These are phyloP conservation scores for Drosophila dives DNA, from an alignment of 2,888 invertebrate species.

Conservation along the genomic window DNA sequence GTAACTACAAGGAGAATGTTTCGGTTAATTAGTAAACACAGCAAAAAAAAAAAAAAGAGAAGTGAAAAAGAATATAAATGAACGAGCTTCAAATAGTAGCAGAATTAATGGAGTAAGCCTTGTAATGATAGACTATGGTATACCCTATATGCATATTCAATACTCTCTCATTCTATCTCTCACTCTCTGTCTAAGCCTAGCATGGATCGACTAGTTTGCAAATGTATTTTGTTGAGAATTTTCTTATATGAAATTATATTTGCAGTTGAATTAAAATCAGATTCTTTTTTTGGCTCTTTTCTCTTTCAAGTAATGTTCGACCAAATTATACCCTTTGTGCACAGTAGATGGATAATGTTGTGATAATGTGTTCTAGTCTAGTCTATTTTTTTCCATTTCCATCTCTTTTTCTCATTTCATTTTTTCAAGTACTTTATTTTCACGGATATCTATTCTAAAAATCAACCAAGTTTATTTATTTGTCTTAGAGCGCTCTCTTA, in stretches of 20 bases:
- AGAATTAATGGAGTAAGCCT: conserved; percentile 27
- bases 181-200: no score
- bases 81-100: conserved; percentile 55
- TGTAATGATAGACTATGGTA: neutral
- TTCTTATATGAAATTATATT: no score
- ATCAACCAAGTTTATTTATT: neutral
- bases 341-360: no score
- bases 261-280: no score
- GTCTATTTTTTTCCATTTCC: no score
- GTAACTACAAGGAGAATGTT: conserved; percentile 74
- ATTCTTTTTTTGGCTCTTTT: no score
- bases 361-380: neutral
- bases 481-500: neutral
- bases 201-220: no score
- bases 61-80: conserved; percentile 30
- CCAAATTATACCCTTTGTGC: no score
- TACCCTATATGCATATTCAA: conserved; percentile 1
- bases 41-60: conserved; percentile 18
- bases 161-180: neutral
- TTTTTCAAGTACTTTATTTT: neutral
- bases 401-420: neutral
- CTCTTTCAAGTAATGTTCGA: no score
- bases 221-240: no score
- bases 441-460: neutral
- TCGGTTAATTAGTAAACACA: conserved; percentile 78